A percentile compares a stretch with the other conserved stretches of the same genome.
These are phyloP conservation scores for Lochmaea capreae DNA, from an alignment of 2,888 invertebrate genomes.

Conservation along the genomic window DNA sequence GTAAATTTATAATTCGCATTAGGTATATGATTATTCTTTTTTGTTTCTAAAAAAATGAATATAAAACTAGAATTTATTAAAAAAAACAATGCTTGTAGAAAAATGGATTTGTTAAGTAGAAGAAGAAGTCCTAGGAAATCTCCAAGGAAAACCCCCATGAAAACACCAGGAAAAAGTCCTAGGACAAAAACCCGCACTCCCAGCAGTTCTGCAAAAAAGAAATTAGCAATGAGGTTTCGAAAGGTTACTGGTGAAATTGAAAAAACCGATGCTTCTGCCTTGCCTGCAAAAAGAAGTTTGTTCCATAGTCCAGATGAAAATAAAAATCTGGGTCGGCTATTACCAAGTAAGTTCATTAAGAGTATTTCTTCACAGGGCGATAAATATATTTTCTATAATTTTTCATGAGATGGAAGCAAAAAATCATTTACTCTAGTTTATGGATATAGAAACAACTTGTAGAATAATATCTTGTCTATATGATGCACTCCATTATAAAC, in stretches of 20 bases:
- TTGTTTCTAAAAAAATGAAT: no score
- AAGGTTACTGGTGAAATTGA: slow-evolving; percentile 55
- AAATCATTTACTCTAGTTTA: no score
- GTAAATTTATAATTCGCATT: no score
- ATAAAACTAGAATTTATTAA: no score
- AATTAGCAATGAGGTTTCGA: slow-evolving; percentile 62
- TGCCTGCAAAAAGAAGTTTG: slow-evolving; percentile 73
- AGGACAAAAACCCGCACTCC: slow-evolving; percentile 68
- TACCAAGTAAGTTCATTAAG: slow-evolving; percentile 47
- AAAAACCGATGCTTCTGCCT: slow-evolving; percentile 46
- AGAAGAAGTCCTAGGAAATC: slow-evolving; percentile 54
- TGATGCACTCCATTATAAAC: no score
- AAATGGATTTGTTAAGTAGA: slow-evolving; percentile 62
- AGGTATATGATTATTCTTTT: no score
- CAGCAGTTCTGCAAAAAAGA: slow-evolving; percentile 74
- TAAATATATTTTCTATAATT: no score
- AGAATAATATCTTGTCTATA: no score
- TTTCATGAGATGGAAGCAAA: no score
- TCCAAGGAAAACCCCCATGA: slow-evolving; percentile 62
- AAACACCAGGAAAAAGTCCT: slow-evolving; percentile 69
- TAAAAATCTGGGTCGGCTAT: slow-evolving; percentile 45
- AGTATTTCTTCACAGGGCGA: background rate
- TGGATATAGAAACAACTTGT: no score
- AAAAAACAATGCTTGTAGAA: slow-evolving; percentile 55
- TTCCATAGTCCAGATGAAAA: slow-evolving; percentile 76